These are phyloP conservation scores for Taxidea taxus DNA, from an alignment of 2,113 vertebrate genomes.

Conservation along the genomic window DNA sequence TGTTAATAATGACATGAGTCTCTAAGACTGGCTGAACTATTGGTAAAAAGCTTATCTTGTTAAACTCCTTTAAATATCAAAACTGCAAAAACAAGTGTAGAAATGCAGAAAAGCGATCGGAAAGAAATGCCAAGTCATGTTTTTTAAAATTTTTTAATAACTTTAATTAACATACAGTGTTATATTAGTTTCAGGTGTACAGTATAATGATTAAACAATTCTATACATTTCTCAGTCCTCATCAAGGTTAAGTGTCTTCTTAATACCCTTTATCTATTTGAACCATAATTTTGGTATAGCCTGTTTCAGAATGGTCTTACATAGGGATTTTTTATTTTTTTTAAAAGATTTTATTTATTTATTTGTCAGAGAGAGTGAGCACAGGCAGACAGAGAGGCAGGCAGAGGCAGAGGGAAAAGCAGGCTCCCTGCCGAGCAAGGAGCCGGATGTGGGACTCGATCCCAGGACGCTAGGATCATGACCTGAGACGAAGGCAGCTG, in stretches of 20 bases:
- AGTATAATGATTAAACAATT: neutral
- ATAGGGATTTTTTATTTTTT: neutral
- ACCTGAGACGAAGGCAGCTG: too few relatives aligned
- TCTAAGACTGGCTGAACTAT: neutral
- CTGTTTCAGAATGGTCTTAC: neutral
- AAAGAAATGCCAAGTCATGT: neutral
- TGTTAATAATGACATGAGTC: neutral
- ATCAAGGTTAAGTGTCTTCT: neutral
- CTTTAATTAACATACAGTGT: neutral
- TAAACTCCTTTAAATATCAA: neutral
- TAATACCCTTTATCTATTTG: neutral
- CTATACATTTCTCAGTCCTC: neutral
- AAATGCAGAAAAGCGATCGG: neutral
- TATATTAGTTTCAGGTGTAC: neutral
- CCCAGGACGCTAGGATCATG: too few relatives aligned
- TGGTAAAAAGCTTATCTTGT: neutral
- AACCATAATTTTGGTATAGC: neutral
- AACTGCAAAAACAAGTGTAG: neutral
- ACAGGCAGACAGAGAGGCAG: too few relatives aligned
- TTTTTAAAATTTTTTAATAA: neutral
- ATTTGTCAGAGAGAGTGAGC: too few relatives aligned
- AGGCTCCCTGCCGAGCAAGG: too few relatives aligned
- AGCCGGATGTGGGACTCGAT: too few relatives aligned
- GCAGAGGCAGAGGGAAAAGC: too few relatives aligned
- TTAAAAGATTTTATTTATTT: too few relatives aligned